Evolutionary conservation across 1,140 invertebrate species (phyloP), one percentile per base, ranked within the genome.

Genomic region (Neodiprion pinetum): DNA sequence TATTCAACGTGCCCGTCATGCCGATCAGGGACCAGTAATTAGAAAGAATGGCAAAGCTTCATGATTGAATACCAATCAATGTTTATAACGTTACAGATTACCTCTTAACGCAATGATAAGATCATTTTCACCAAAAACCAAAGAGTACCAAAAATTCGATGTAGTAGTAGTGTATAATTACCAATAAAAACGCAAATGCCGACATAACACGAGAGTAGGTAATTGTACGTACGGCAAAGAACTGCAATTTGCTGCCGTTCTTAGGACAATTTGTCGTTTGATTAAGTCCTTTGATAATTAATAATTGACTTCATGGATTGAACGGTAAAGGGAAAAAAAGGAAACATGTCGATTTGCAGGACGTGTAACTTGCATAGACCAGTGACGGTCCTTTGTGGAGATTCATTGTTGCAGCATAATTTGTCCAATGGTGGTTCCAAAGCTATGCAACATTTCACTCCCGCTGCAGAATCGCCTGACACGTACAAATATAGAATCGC

Each of bases 391-490:
- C 61, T 79, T 75, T 78, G 76, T 67, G 71, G 67, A 72, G n/a
- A 17, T 17, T 68, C n/a, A 68, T 68, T 68, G 17, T 9, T 68
- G 67, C 67, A 11, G n/a, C 17, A 17, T 40, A 68, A 68, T 11
- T 9, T 11, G 28, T 68, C n/a, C n/a, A 21, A 21, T 68, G 67
- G 9, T 68, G 17, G 67, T 21, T 17, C 17, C 9, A 17, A 68
- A 17, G 67, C 28, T 68, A 68, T 69, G 66, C 69, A 48, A 68
- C 69, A 53, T 79, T 83, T 86, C 83, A 86, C 74, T 86, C 83
- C 79, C 82, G 84, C 71, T 85, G 83, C 76, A 81, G 77, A 80
- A 84, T 86, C 82, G 85, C 86, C 85, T 86, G 80, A 85, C 50
- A 53, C n/a, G n/a, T 53, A 53, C 50, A 53, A 53, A 53, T 53